These are phyloP conservation scores for Buceros bicornis DNA, from an alignment of 2,797 vertebrate genomes.

Conservation along the genomic window DNA sequence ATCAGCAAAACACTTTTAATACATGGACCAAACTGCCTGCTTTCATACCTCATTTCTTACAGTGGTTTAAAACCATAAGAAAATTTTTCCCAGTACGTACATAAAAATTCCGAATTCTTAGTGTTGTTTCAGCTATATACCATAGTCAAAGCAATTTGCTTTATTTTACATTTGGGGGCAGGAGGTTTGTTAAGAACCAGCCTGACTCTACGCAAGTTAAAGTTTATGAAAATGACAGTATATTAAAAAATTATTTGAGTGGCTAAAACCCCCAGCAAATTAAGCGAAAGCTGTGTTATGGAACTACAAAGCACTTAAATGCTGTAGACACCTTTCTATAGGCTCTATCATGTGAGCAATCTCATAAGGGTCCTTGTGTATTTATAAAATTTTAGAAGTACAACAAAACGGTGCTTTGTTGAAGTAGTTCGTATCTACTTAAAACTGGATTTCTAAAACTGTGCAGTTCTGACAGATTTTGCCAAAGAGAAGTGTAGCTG, in stretches of 20 bases:
- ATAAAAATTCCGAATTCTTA: not conserved
- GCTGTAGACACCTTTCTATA: not conserved
- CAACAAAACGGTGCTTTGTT: not conserved
- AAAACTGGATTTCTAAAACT: constrained; percentile 17
- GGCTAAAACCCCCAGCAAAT: not conserved
- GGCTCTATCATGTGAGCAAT: not conserved
- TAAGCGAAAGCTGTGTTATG: not conserved
- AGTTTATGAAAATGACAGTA: not conserved
- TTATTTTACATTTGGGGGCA: not conserved
- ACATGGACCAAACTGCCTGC: not conserved
- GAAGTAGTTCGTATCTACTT: not conserved
- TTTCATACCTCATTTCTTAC: not conserved
- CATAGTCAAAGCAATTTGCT: not conserved
- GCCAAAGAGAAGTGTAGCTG: constrained; percentile 25
- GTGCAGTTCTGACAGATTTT: constrained; percentile 27
- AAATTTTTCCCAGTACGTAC: not conserved
- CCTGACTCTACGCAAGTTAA: not conserved
- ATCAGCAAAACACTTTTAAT: not conserved
- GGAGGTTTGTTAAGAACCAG: not conserved
- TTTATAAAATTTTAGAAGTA: constrained; percentile 18
- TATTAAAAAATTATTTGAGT: not conserved
- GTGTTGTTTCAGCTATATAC: not conserved
- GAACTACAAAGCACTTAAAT: constrained; percentile 39
- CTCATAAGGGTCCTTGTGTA: not conserved
- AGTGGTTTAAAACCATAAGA: not conserved